Percentiles rank a stretch among this genome's conserved stretches.
phyloP scores from a whole-genome alignment of 2,113 vertebrate species.

The Deroptyus accipitrinus region DNA sequence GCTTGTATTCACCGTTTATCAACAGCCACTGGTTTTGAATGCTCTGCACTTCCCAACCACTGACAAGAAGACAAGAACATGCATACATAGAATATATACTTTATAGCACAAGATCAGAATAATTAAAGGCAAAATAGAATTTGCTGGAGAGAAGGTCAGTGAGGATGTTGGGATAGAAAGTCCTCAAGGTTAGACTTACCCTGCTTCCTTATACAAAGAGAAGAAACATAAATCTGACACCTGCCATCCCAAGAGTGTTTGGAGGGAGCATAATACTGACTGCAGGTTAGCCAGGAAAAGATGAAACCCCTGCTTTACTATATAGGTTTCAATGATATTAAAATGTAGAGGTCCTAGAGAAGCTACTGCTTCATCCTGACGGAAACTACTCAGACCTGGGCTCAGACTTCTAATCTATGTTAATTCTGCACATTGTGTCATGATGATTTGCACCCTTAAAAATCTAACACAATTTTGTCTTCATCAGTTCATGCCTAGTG shows the following conservation, averaged over 20 bases:
- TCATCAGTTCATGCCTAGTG: neutral
- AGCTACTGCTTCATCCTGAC: neutral
- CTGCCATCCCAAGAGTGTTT: neutral
- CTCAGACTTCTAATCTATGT: neutral
- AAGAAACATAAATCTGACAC: neutral
- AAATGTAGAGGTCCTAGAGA: neutral
- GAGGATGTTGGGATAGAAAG: neutral
- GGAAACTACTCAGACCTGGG: neutral
- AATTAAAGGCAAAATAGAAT: neutral
- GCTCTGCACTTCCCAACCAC: accelerated
- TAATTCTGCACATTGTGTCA: neutral
- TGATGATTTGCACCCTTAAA: neutral
- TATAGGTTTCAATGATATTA: neutral
- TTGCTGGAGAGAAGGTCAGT: neutral
- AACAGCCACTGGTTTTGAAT: neutral
- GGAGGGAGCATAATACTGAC: neutral
- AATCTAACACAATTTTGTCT: neutral
- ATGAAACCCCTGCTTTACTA: neutral
- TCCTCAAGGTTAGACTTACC: neutral
- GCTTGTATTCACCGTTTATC: neutral
- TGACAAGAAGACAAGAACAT: neutral
- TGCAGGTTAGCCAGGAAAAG: neutral
- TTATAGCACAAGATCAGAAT: neutral
- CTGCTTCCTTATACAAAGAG: neutral
- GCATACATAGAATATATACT: neutral